A percentile compares a stretch with the other conserved stretches of the same genome.
These are phyloP conservation scores for Acanthaster planci DNA, from an alignment of 35 echinoderm and acorn worm species.

Conservation along the genomic window DNA sequence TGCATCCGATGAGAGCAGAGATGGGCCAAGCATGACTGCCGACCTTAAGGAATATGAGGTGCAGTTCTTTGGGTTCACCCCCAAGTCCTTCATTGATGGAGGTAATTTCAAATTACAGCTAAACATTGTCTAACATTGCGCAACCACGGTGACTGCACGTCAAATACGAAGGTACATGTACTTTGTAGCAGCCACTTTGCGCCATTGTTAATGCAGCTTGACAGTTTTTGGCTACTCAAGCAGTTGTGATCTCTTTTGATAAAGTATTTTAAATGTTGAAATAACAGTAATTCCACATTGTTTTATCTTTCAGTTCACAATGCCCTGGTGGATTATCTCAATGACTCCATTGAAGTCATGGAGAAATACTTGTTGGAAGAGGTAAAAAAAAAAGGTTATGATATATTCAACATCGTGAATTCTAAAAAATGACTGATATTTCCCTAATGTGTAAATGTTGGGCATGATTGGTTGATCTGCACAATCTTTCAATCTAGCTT, in stretches of 20 bases:
- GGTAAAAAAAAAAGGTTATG: slow-evolving; percentile 39
- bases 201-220: too few species aligned
- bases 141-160: neutral
- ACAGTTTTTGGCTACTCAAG: too few species aligned
- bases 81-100: slow-evolving; percentile 96
- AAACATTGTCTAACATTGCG: neutral
- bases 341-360: slow-evolving; percentile 65
- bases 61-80: slow-evolving; percentile 98
- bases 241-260: too few species aligned
- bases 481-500: neutral
- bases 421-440: neutral
- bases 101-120: slow-evolving; percentile 32
- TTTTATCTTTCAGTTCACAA: slow-evolving; percentile 80
- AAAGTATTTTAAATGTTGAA: too few species aligned
- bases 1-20: neutral
- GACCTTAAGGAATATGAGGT: slow-evolving; percentile 87
- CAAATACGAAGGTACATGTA: too few species aligned
- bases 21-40: neutral
- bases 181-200: too few species aligned
- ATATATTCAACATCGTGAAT: neutral
- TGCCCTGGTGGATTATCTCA: slow-evolving; percentile 88
- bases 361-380: slow-evolving; percentile 80
- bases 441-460: neutral
- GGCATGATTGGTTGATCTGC: too few species aligned
- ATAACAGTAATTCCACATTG: neutral